Conservation (phyloP, 1,140 invertebrate species). For the Drosophila nigromelanica region DNA sequence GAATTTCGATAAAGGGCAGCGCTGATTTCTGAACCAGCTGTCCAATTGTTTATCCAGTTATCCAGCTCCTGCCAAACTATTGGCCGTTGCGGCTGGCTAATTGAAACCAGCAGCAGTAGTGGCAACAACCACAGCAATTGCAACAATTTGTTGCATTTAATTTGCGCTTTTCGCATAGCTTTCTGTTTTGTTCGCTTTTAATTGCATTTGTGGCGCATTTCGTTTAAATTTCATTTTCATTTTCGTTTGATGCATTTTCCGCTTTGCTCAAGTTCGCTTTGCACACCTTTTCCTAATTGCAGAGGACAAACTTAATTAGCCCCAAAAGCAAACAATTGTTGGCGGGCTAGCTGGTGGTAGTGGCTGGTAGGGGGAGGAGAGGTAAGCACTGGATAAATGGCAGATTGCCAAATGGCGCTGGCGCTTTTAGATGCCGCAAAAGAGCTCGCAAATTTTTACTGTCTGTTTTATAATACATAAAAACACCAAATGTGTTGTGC, state of each 20-base stretch:
- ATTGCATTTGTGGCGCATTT: conserved; percentile 54
- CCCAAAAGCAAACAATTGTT: conserved; percentile 55
- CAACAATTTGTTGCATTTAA: conserved; percentile 63
- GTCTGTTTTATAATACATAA: neutral
- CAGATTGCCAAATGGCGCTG: neutral
- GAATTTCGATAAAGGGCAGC: conserved; percentile 40
- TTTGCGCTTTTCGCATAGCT: conserved; percentile 62
- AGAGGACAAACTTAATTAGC: conserved; percentile 66
- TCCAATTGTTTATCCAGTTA: conserved; percentile 41
- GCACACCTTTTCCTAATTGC: conserved; percentile 52
- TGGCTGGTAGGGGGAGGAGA: too few relatives aligned
- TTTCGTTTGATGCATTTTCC: conserved; percentile 22
- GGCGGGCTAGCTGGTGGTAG: neutral
- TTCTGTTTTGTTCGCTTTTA: conserved; percentile 49
- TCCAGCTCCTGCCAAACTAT: conserved; percentile 1
- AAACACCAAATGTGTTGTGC: neutral
- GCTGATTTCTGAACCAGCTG: conserved; percentile 38
- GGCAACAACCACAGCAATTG: conserved; percentile 38
- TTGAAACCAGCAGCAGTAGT: conserved; percentile 51
- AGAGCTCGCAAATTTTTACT: neutral
- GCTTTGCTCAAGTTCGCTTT: conserved; percentile 6
- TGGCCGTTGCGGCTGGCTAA: conserved; percentile 59
- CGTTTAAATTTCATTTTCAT: conserved; percentile 51
- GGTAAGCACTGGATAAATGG: neutral
- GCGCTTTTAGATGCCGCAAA: neutral